phyloP scores from a whole-genome alignment of 2,113 vertebrate species.

The Furnarius figulus region DNA sequence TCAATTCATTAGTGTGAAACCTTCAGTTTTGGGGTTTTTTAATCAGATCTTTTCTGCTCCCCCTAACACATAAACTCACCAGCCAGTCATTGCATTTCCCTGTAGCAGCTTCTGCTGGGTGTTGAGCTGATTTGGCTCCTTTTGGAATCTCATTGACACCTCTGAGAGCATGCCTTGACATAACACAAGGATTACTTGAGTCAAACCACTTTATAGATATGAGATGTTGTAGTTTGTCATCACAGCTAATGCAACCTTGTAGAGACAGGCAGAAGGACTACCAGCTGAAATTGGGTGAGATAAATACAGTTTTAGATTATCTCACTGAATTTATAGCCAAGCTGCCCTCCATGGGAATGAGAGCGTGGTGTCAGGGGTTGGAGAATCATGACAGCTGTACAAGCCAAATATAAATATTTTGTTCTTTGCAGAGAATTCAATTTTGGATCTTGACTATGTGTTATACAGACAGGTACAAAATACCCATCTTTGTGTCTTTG shows the following conservation, averaged over 20 bases:
- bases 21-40: not conserved
- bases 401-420: conserved; percentile 23
- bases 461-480: not conserved
- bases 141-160: conserved; percentile 12
- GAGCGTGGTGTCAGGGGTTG: not conserved
- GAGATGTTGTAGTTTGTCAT: conserved; percentile 22
- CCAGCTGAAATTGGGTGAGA: not conserved
- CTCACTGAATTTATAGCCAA: conserved; percentile 48
- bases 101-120: not conserved
- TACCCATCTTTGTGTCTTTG: not conserved
- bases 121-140: not conserved
- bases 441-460: not conserved
- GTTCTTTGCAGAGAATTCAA: not conserved
- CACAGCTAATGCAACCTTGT: not conserved
- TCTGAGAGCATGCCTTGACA: conserved; percentile 11
- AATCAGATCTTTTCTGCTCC: not conserved
- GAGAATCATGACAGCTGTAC: conserved; percentile 1
- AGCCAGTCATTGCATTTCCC: not conserved
- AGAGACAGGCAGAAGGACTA: conserved; percentile 34
- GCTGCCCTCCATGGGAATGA: not conserved
- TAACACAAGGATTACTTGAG: conserved; percentile 34
- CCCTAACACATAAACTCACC: not conserved
- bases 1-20: not conserved
- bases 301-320: conserved; percentile 30
- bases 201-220: conserved; percentile 13